Evolutionary conservation across 2,797 vertebrate genomes (phyloP), one percentile per base, ranked within the genome.

Genomic region (Paedocypris micromegethes): DNA sequence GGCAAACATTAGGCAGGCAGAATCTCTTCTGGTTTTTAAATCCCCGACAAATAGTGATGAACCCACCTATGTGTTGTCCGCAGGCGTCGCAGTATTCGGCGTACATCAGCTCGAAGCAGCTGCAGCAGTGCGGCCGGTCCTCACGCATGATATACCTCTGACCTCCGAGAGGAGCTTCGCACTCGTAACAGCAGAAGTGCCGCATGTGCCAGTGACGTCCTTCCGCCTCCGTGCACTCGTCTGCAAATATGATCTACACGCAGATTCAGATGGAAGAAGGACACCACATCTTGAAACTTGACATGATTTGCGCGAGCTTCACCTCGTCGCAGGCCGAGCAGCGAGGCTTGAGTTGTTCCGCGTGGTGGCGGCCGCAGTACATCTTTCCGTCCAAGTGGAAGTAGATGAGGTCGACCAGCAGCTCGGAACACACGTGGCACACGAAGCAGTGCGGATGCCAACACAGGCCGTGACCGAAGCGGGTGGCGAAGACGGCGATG

Each of bases 61-160:
- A 23, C 82, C 64, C 90, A 98, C 97, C 96, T 82, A 99, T 99
- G 84, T 98, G 96, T 46, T 99, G 93, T 78, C 95, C 95, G 6
- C 96, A 99, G 56, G 94, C 93, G 57, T 98, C 96, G 5, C 97
- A 99, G 82, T 97, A 97, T 78, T 99, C 96, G 0, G 96, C 94
- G 0, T 96, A 98, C 64, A 98, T 88, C 50, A 94, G 95, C 86
- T 99, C 94, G 0, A 98, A 99, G 87, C 97, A 99, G 90, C 91
- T 92, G 87, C 97, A 99, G 86, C 97, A 99, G 87, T 98, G 96
- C 45, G 97, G 97, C 51, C 92, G 84, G 6, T 94, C 96, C 0
- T 99, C 96, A 85, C 96, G 97, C 97, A 99, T 99, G 86, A 99
- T 98, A 88, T 99, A 99, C 69, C 97, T 91, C 86, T 98, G 97